phyloP scores from a whole-genome alignment of 2,797 vertebrate genomes.

The Emys orbicularis region DNA sequence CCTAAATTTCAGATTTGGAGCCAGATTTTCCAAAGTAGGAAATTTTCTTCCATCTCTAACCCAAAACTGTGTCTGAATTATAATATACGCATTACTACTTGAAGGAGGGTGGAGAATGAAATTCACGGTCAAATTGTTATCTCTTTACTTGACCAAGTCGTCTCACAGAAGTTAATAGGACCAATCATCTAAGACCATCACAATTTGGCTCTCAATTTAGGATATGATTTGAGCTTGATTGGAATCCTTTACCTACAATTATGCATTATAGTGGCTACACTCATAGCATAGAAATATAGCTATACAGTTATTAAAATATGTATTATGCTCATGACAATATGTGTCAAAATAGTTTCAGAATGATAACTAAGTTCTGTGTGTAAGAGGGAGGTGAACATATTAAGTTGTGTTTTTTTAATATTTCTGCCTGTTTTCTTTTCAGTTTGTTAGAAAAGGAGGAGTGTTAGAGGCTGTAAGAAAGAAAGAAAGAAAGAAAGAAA shows the following conservation, averaged over 20 bases:
- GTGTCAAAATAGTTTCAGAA: background rate
- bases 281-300: background rate
- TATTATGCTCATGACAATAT: background rate
- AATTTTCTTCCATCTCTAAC: background rate
- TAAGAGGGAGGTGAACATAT: background rate
- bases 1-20: background rate
- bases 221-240: background rate
- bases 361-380: background rate
- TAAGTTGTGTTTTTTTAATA: background rate
- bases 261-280: background rate
- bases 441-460: background rate
- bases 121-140: background rate
- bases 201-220: background rate
- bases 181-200: background rate
- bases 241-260: background rate
- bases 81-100: background rate
- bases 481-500: background rate
- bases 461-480: background rate
- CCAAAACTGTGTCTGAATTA: background rate
- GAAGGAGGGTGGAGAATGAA: background rate
- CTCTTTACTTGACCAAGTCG: background rate
- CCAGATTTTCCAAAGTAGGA: background rate
- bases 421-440: background rate
- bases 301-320: background rate
- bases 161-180: background rate